Evolutionary conservation across 1,140 invertebrate genomes (phyloP).

Genomic region (Cydia pomonella): DNA sequence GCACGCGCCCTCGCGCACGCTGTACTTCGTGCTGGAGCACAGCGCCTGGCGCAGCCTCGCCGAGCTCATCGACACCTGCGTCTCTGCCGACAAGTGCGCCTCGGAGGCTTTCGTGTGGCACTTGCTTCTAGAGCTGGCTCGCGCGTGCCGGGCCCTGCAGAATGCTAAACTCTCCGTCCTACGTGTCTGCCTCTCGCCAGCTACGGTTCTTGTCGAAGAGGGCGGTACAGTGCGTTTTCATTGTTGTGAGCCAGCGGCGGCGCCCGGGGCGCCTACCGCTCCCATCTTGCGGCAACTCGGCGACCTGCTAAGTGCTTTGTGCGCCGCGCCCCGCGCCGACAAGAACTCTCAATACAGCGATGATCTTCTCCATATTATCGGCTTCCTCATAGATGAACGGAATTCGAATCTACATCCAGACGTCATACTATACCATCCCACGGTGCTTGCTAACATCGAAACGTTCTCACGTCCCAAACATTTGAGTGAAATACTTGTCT

Average conservation of each 20-base stretch:
- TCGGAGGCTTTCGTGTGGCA: constrained; percentile 74
- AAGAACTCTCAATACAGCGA: constrained; percentile 67
- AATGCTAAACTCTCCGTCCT: constrained; percentile 56
- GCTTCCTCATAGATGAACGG: constrained; percentile 62
- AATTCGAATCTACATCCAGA: constrained; percentile 62
- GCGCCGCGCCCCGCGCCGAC: constrained; percentile 42
- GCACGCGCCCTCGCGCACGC: constrained; percentile 67
- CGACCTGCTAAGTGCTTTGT: constrained; percentile 56
- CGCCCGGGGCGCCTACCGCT: constrained; percentile 18
- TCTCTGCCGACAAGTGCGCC: constrained; percentile 60
- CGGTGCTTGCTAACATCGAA: constrained; percentile 68
- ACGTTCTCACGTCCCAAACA: constrained; percentile 46
- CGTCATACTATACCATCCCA: constrained; percentile 74
- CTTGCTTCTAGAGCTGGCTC: constrained; percentile 66
- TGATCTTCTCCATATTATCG: constrained; percentile 66
- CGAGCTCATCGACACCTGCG: constrained; percentile 61
- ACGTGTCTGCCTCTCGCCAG: constrained; percentile 62
- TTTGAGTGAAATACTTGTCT: constrained; percentile 58
- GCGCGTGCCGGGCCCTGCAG: constrained; percentile 58
- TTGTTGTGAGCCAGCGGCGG: constrained; percentile 62
- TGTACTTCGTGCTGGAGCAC: constrained; percentile 76
- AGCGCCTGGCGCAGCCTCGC: constrained; percentile 65
- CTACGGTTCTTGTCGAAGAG: constrained; percentile 62
- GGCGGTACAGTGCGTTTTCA: constrained; percentile 66
- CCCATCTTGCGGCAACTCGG: constrained; percentile 66